These are phyloP conservation scores for Panzeria rudis DNA, from an alignment of 2,888 invertebrate genomes.

Conservation along the genomic window DNA sequence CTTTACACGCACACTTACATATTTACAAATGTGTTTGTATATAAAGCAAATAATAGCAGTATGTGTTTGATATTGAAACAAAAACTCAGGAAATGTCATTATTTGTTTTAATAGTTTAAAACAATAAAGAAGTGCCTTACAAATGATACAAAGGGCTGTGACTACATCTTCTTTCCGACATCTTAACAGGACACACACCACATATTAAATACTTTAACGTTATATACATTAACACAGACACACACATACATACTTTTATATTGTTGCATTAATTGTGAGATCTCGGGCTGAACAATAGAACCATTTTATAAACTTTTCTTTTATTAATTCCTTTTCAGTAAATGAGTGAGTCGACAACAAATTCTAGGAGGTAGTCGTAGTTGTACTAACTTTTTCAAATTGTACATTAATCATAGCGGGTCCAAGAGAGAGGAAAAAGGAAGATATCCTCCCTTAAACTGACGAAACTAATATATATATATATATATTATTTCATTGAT, in stretches of 20 bases:
- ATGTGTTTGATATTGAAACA: slow-evolving; percentile 55
- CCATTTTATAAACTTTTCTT: neutral
- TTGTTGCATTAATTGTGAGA: slow-evolving; percentile 5
- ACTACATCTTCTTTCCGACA: slow-evolving; percentile 1
- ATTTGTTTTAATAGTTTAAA: slow-evolving; percentile 61
- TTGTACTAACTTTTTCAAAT: too few relatives aligned
- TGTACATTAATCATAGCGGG: too few relatives aligned
- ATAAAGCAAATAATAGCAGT: neutral
- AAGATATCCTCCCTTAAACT: too few relatives aligned
- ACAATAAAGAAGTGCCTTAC: slow-evolving; percentile 33
- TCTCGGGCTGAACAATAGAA: neutral
- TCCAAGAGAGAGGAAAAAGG: too few relatives aligned
- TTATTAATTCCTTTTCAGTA: neutral
- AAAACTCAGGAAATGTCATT: slow-evolving; percentile 81
- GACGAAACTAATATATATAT: too few relatives aligned
- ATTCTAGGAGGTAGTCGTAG: too few relatives aligned
- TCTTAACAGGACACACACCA: slow-evolving; percentile 55
- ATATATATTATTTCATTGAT: too few relatives aligned
- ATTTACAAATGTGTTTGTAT: neutral
- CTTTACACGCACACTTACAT: neutral
- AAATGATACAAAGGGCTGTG: slow-evolving; percentile 38
- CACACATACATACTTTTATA: slow-evolving; percentile 15
- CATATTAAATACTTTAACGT: neutral
- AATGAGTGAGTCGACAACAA: neutral
- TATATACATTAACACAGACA: neutral